phyloP scores from a whole-genome alignment of 2,797 vertebrate genomes.

The Aphelocoma californica region DNA sequence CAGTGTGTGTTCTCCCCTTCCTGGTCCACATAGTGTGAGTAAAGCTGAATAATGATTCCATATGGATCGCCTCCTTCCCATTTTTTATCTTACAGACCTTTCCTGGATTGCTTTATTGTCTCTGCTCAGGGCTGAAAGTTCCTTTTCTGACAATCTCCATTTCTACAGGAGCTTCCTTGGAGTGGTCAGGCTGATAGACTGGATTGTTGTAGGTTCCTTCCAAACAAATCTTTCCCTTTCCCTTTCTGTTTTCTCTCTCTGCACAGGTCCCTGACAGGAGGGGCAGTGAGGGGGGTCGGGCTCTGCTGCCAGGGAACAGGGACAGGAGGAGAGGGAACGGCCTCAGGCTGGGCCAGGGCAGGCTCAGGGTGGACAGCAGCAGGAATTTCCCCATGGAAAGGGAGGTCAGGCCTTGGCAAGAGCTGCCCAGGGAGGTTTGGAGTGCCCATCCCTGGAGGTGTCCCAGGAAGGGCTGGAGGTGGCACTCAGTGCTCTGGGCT shows the following conservation, averaged over 20 bases:
- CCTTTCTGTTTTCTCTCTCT: background rate
- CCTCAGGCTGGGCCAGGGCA: too few species aligned
- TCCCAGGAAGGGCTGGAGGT: too few species aligned
- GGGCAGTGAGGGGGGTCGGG: too few species aligned
- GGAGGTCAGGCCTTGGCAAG: too few species aligned
- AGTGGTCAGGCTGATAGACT: background rate
- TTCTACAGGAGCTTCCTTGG: background rate
- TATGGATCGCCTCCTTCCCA: background rate
- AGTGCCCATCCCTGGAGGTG: too few species aligned
- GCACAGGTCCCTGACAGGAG: background rate
- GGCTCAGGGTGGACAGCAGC: too few species aligned
- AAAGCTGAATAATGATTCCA: background rate
- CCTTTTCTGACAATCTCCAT: background rate
- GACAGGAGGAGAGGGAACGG: too few species aligned
- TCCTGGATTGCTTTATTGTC: background rate
- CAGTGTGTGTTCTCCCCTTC: background rate
- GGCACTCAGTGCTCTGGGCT: too few species aligned
- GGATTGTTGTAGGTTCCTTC: background rate
- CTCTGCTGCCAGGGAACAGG: too few species aligned
- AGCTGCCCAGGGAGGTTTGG: too few species aligned
- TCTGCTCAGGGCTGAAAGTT: background rate
- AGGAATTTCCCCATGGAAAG: too few species aligned
- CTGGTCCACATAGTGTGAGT: background rate
- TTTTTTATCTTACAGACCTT: background rate
- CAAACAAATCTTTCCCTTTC: background rate